Percentiles rank a stretch among this genome's conserved stretches.
Evolutionary conservation across 2,888 invertebrate species (phyloP).

Genomic region (Amiota communis): DNA sequence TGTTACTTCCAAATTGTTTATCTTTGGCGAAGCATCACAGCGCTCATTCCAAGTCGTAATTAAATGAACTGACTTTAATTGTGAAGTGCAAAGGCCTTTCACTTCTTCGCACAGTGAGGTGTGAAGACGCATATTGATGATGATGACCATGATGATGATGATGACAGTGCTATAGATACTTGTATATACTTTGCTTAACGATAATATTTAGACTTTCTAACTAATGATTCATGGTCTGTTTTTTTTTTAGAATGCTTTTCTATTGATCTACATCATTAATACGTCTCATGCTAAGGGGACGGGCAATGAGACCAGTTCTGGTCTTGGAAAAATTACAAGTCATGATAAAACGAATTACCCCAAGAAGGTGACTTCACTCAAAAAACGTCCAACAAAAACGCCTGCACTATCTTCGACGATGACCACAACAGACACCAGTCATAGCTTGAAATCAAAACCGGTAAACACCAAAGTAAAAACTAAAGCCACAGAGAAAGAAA

Average conservation of each 20-base stretch:
- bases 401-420: constrained; percentile 19
- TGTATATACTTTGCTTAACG: too few relatives aligned
- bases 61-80: neutral
- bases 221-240: neutral
- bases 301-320: neutral
- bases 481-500: constrained; percentile 12
- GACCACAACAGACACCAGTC: constrained; percentile 31
- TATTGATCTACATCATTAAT: constrained; percentile 50
- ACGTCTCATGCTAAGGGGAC: constrained; percentile 33
- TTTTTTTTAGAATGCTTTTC: neutral
- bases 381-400: constrained; percentile 59
- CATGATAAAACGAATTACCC: constrained; percentile 59
- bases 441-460: neutral
- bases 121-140: neutral
- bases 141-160: neutral
- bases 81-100: neutral
- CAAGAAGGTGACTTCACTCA: constrained; percentile 68
- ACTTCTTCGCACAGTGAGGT: neutral
- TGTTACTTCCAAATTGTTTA: too few relatives aligned
- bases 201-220: neutral
- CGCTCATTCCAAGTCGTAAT: too few relatives aligned
- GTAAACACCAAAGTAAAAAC: constrained; percentile 21
- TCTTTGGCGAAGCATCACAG: too few relatives aligned
- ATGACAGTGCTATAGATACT: neutral
- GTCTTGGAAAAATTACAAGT: neutral